Evolutionary conservation across 1,140 invertebrate genomes (phyloP).

Genomic region (Andrena cerasifolii): DNA sequence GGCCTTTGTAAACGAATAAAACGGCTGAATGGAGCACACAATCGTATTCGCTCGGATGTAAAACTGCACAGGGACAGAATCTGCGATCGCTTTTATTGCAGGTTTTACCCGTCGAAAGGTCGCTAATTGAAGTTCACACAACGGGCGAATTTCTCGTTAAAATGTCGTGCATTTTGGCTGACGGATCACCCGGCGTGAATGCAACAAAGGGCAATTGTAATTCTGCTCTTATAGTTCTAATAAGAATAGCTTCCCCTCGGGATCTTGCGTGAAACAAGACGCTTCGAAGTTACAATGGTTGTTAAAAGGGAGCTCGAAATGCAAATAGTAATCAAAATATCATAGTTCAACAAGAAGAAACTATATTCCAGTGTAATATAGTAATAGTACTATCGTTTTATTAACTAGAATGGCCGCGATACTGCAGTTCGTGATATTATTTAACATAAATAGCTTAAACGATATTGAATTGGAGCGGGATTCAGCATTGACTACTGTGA

Average conservation of each 20-base stretch:
- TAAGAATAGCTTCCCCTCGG: not conserved
- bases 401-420: too few species aligned
- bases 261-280: too few species aligned
- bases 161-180: slow-evolving; percentile 45
- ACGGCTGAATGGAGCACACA: slow-evolving; percentile 45
- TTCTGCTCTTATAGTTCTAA: not conserved
- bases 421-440: too few species aligned
- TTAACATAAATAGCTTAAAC: too few species aligned
- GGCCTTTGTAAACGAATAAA: slow-evolving; percentile 52
- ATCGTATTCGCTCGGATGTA: slow-evolving; percentile 56
- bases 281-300: too few species aligned
- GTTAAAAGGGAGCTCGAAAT: not conserved
- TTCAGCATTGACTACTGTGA: too few species aligned
- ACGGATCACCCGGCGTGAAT: not conserved
- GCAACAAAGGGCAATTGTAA: not conserved
- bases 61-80: slow-evolving; percentile 57
- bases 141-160: slow-evolving; percentile 48
- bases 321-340: too few species aligned
- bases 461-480: too few species aligned
- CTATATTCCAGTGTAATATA: too few species aligned
- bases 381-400: too few species aligned
- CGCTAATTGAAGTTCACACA: slow-evolving; percentile 63
- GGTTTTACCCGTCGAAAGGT: slow-evolving; percentile 59
- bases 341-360: too few species aligned
- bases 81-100: slow-evolving; percentile 66